Base-by-base conservation (phyloP, 2,888 invertebrate species). In the Magallana nippona region DNA sequence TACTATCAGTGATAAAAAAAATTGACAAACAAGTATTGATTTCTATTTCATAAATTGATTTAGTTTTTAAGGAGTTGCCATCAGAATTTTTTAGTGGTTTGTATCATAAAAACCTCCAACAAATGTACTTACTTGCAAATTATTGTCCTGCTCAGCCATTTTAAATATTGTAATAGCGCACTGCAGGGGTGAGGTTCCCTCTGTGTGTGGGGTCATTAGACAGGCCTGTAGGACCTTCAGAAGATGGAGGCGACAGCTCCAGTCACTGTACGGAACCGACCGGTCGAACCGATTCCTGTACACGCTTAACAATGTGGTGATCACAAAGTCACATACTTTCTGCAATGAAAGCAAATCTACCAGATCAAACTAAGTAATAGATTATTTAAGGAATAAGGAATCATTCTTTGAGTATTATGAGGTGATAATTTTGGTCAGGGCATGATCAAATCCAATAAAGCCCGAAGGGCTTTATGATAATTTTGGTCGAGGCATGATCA, bases 101-200 rank as follows among this genome's bases (percentile, higher is more conserved):
- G 44, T 44, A 44, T 44, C 44, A 44, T 44, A 8, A 44, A 44
- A 3, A 44, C 44, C 3, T 44, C 44, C 8, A 44, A 3, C 44
- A 44, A 44, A 44, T 44, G 44, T 8, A 71, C 71, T 27, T 71
- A 71, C 71, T 13, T 71, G 71, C 32, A 71, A 22, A 71, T 71
- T 71, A 32, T 71, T 32, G 32, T 71, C 71, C 32, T 27, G 71
- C 32, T 71, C 71, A 3, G 71, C 71, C 15, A 71, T 27, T 71
- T 71, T 71, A 32, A 71, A 71, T 71, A 71, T 71, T 22, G 71
- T 22, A 22, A 71, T 13, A 15, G 71, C 71, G 32, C 71, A 71
- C 71, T 71, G 71, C 32, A 71, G 13, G 32, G 71, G 71, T 22
- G 27, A 22, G 22, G 27, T 27, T 10, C 22, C 71, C 3, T 71